Percentiles rank a stretch among this genome's conserved stretches.
Conservation (phyloP, 37 sponge, comb jelly and placozoan species). For the Cladorhizidae sp. region DNA sequence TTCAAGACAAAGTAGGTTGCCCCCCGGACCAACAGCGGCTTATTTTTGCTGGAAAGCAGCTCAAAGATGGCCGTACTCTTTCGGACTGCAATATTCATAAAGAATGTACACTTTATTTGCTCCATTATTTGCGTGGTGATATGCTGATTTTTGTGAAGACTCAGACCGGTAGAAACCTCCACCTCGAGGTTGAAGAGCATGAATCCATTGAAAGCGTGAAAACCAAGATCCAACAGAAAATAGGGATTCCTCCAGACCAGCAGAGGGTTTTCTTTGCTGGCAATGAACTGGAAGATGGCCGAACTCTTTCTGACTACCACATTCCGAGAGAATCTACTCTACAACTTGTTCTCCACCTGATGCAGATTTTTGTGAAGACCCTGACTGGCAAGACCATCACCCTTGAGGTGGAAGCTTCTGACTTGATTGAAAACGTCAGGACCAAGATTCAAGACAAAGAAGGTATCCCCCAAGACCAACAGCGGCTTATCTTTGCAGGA, state of each 20-base stretch:
- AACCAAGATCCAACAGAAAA: slow-evolving; percentile 84
- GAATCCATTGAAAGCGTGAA: slow-evolving; percentile 86
- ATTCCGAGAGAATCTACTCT: slow-evolving; percentile 89
- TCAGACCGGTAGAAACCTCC: slow-evolving; percentile 38
- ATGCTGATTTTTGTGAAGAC: slow-evolving; percentile 7
- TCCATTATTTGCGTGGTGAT: slow-evolving; percentile 17
- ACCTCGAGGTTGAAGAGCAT: slow-evolving; percentile 74
- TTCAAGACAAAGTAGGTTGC: slow-evolving; percentile 94
- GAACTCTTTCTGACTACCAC: slow-evolving; percentile 83
- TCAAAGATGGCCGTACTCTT: slow-evolving; percentile 54
- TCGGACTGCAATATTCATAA: slow-evolving; percentile 81
- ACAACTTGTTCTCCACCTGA: slow-evolving; percentile 82
- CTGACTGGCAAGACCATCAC: slow-evolving; percentile 94
- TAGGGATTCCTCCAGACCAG: slow-evolving; percentile 86
- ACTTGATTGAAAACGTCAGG: slow-evolving; percentile 92
- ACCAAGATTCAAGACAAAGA: slow-evolving; percentile 93
- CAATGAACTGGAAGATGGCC: slow-evolving; percentile 72
- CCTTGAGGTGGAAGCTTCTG: slow-evolving; percentile 88
- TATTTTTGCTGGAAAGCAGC: slow-evolving; percentile 89
- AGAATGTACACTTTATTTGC: slow-evolving; percentile 87
- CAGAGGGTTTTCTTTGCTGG: slow-evolving; percentile 78
- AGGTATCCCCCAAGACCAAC: slow-evolving; percentile 92
- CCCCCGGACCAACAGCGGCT: slow-evolving; percentile 96
- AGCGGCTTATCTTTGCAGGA: slow-evolving; percentile 91
- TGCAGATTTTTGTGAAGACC: slow-evolving; percentile 96